Percentiles rank a stretch among this genome's conserved stretches.
phyloP scores from a whole-genome alignment of 2,888 invertebrate species.

The Drosophila pseudotalamancana region DNA sequence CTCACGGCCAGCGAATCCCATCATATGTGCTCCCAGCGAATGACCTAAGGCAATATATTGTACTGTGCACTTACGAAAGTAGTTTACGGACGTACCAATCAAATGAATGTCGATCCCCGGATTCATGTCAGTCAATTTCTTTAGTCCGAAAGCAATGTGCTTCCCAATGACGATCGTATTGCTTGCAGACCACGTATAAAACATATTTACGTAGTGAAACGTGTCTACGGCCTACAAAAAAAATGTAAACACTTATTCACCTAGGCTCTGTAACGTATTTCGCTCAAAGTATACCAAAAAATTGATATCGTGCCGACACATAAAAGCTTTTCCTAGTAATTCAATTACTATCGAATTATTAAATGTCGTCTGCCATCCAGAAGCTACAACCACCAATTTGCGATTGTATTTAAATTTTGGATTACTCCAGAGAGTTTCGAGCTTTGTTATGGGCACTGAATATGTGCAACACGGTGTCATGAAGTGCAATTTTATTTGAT shows the following conservation, averaged over 20 bases:
- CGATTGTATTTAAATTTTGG: constrained; percentile 65
- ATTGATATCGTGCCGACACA: constrained; percentile 78
- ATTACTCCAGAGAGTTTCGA: constrained; percentile 72
- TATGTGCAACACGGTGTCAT: constrained; percentile 72
- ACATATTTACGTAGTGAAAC: constrained; percentile 72
- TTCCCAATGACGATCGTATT: constrained; percentile 80
- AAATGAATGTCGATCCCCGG: constrained; percentile 76
- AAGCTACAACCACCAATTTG: constrained; percentile 77
- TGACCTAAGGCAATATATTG: background rate
- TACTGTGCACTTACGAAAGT: too few species aligned
- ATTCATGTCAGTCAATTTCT: constrained; percentile 59
- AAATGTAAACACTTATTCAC: background rate
- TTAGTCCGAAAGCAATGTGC: constrained; percentile 65
- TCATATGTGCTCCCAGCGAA: constrained; percentile 7
- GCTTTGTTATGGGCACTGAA: constrained; percentile 70
- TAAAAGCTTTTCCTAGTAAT: constrained; percentile 72
- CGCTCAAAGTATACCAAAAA: constrained; percentile 71
- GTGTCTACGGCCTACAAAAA: constrained; percentile 73
- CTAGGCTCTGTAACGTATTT: background rate
- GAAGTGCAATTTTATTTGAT: constrained; percentile 74
- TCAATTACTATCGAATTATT: constrained; percentile 60
- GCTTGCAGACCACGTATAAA: constrained; percentile 81
- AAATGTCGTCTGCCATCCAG: constrained; percentile 81
- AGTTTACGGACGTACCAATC: constrained; percentile 54
- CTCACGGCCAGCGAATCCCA: background rate